Conservation (phyloP, 2,888 invertebrate species). For the Synanthedon tipuliformis region DNA sequence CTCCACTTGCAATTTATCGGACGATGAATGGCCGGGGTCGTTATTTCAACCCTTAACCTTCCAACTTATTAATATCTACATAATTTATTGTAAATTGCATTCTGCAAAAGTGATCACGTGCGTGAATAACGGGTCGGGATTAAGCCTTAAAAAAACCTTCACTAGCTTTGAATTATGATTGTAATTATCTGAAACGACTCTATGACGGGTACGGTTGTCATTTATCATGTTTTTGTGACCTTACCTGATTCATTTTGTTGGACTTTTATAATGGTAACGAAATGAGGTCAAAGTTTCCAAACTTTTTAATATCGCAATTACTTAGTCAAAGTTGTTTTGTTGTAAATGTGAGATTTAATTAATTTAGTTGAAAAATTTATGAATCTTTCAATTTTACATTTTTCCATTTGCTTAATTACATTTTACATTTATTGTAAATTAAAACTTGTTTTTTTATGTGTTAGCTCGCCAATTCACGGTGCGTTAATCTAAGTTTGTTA, state of each 20-base stretch:
- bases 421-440: too few relatives aligned
- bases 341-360: too few relatives aligned
- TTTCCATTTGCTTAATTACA: too few relatives aligned
- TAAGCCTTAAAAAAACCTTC: conserved; percentile 6
- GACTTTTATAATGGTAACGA: background rate
- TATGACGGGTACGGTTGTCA: conserved; percentile 1
- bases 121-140: conserved; percentile 27
- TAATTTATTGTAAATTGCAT: conserved; percentile 71
- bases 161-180: conserved; percentile 3
- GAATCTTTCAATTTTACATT: too few relatives aligned
- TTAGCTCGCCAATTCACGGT: too few relatives aligned
- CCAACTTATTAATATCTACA: conserved; percentile 67
- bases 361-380: too few relatives aligned
- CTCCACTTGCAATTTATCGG: conserved; percentile 66
- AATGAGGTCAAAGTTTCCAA: background rate
- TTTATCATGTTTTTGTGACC: conserved; percentile 1
- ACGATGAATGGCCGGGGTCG: conserved; percentile 59
- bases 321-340: too few relatives aligned
- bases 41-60: conserved; percentile 66
- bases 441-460: too few relatives aligned
- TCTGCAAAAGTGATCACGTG: conserved; percentile 48
- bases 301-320: too few relatives aligned
- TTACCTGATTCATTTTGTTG: background rate
- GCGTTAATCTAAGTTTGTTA: too few relatives aligned
- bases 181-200: conserved; percentile 1